phyloP scores from a whole-genome alignment of 2,888 invertebrate genomes.

The Acrobasis suavella region DNA sequence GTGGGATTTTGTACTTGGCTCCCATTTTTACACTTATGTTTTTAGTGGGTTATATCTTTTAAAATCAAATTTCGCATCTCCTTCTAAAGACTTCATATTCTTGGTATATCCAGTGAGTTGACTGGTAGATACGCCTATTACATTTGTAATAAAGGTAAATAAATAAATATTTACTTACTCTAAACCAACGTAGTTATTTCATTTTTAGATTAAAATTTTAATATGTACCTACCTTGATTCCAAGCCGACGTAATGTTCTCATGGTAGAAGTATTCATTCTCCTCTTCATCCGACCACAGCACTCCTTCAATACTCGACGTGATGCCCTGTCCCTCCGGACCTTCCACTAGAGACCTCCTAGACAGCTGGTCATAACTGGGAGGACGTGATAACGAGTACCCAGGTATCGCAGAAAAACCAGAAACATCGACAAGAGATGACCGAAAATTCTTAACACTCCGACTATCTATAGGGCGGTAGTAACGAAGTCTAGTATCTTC shows the following conservation, averaged over 20 bases:
- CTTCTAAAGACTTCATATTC: too few species aligned
- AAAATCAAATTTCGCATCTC: too few species aligned
- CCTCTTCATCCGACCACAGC: conserved; percentile 80
- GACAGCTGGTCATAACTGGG: conserved; percentile 77
- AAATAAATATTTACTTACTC: too few species aligned
- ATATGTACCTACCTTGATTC: conserved; percentile 71
- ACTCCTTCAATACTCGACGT: conserved; percentile 80
- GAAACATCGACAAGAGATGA: conserved; percentile 72
- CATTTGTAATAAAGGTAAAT: too few species aligned
- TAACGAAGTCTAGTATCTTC: conserved; percentile 63
- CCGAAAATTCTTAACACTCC: conserved; percentile 73
- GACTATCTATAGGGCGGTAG: conserved; percentile 71
- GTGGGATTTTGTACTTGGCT: too few species aligned
- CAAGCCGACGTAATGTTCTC: conserved; percentile 76
- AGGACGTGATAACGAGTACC: conserved; percentile 62
- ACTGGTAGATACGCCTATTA: too few species aligned
- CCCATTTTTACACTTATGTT: too few species aligned
- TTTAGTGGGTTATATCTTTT: too few species aligned
- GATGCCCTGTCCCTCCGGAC: conserved; percentile 60
- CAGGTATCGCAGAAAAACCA: conserved; percentile 53
- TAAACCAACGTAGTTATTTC: too few species aligned
- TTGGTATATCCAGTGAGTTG: too few species aligned
- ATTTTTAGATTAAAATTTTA: background rate
- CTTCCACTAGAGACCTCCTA: conserved; percentile 69
- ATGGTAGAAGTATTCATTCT: conserved; percentile 77